Percentiles rank a stretch among this genome's conserved stretches.
Evolutionary conservation across 2,797 vertebrate genomes (phyloP).

Genomic region (Lithobates pipiens): DNA sequence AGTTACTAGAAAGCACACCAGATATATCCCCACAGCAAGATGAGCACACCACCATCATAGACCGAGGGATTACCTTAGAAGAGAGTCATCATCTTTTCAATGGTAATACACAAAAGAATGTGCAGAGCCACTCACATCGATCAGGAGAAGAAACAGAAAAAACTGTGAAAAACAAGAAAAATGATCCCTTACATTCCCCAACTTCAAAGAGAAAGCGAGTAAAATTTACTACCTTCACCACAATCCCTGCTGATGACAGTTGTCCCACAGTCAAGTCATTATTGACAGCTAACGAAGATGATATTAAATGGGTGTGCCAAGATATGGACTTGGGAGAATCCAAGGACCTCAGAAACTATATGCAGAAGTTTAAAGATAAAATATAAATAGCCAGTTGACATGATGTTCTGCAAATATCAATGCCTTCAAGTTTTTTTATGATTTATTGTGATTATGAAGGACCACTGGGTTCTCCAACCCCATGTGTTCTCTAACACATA

Average conservation of each 20-base stretch:
- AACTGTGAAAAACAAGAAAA: slow-evolving; percentile 78
- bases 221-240: slow-evolving; percentile 92
- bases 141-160: slow-evolving; percentile 70
- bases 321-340: slow-evolving; percentile 84
- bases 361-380: slow-evolving; percentile 87
- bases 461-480: too few relatives aligned
- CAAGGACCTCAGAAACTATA: slow-evolving; percentile 85
- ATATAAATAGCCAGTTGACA: slow-evolving; percentile 62
- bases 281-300: slow-evolving; percentile 79
- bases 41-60: slow-evolving; percentile 87
- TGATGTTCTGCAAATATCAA: slow-evolving; percentile 67
- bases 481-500: slow-evolving; percentile 64
- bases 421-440: slow-evolving; percentile 67
- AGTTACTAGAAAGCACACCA: slow-evolving; percentile 85
- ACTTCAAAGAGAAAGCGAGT: slow-evolving; percentile 92
- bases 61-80: slow-evolving; percentile 75
- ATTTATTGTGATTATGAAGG: slow-evolving; percentile 57
- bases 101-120: slow-evolving; percentile 78
- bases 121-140: slow-evolving; percentile 81
- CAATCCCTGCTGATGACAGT: slow-evolving; percentile 82
- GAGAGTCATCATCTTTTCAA: slow-evolving; percentile 86
- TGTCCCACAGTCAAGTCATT: slow-evolving; percentile 84
- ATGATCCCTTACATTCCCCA: slow-evolving; percentile 86
- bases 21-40: slow-evolving; percentile 82
- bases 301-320: slow-evolving; percentile 92